These are phyloP conservation scores for Ariolimax columbianus DNA, from an alignment of 2,888 invertebrate genomes.

Conservation along the genomic window DNA sequence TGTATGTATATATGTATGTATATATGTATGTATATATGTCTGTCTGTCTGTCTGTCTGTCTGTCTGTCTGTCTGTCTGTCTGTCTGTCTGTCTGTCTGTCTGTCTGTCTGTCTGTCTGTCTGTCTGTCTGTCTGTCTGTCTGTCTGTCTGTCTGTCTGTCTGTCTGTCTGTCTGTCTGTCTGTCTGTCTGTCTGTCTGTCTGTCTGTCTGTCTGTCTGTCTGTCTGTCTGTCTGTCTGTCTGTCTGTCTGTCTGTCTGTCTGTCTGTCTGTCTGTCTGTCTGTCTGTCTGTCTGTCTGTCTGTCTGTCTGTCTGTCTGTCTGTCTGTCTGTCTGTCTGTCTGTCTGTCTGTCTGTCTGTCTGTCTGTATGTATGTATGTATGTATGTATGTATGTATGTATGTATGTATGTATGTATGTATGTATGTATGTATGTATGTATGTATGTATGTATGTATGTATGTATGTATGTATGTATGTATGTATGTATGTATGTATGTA, in stretches of 20 bases:
- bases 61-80: slow-evolving; percentile 25
- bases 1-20: not conserved
- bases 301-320: not conserved
- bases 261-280: slow-evolving; percentile 10
- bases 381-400: not conserved
- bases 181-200: slow-evolving; percentile 31
- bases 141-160: slow-evolving; percentile 47
- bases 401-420: not conserved
- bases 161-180: slow-evolving; percentile 48
- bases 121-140: slow-evolving; percentile 37
- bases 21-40: not conserved
- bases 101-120: slow-evolving; percentile 38
- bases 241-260: slow-evolving; percentile 26
- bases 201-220: slow-evolving; percentile 20
- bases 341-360: slow-evolving; percentile 1
- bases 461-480: not conserved
- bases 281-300: not conserved
- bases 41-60: slow-evolving; percentile 25
- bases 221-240: slow-evolving; percentile 28
- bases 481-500: not conserved
- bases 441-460: not conserved
- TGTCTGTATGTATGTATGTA: not conserved
- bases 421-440: not conserved
- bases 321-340: not conserved
- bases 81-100: slow-evolving; percentile 31